Percentiles rank a stretch among this genome's conserved stretches.
These are phyloP conservation scores for Cossypha dichroa DNA, from an alignment of 2,797 vertebrate genomes.

Conservation along the genomic window DNA sequence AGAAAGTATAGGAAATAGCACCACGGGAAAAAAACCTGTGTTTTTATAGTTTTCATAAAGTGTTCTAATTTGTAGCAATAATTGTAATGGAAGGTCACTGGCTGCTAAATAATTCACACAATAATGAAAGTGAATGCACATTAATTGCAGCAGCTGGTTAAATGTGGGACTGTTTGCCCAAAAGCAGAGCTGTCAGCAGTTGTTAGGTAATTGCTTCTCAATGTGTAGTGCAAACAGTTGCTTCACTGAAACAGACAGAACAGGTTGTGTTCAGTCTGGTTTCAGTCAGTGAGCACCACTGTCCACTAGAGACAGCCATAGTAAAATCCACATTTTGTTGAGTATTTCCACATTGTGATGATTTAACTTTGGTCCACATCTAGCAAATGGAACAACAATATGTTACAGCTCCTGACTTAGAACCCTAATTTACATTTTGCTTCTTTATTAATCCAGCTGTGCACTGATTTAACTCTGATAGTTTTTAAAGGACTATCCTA, in stretches of 20 bases:
- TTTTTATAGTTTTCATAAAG: background rate
- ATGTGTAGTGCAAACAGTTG: background rate
- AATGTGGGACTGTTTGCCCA: background rate
- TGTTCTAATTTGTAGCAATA: background rate
- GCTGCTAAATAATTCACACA: background rate
- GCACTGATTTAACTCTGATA: background rate
- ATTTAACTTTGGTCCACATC: background rate
- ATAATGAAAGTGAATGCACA: background rate
- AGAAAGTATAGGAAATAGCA: background rate
- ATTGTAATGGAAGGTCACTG: background rate
- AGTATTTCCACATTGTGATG: background rate
- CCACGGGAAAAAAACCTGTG: background rate
- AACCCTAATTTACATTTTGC: background rate
- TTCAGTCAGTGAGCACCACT: background rate
- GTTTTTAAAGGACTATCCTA: background rate
- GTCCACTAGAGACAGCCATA: background rate
- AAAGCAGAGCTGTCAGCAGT: conserved; percentile 35
- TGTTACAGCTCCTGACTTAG: background rate
- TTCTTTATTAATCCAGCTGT: background rate
- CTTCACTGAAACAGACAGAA: conserved; percentile 12
- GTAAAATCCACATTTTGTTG: background rate
- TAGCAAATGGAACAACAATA: background rate
- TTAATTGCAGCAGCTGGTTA: conserved; percentile 32
- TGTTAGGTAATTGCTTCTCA: conserved; percentile 63
- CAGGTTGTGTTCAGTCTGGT: conserved; percentile 2